Base-by-base conservation (phyloP, 2,888 invertebrate species). In the Xanthostigma xanthostigma region DNA sequence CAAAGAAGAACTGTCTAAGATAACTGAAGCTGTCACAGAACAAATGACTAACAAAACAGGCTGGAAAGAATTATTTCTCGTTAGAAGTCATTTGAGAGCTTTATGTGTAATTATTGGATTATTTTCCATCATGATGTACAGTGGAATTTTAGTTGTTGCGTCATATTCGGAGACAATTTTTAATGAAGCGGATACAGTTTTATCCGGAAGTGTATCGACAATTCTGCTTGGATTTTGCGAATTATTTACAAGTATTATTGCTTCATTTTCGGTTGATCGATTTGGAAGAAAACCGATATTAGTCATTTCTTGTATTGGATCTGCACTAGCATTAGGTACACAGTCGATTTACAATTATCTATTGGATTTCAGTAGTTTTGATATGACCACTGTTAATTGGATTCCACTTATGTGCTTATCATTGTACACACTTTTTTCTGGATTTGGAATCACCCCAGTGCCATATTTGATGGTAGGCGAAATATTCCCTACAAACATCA, bases 51-150 rank as follows among this genome's bases (percentile, higher is more conserved):
- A 74, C 56, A 64, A 61, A 57, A 72, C 71, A 13, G 64, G 69
- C 1, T 70, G 72, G 67, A 57, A 63, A 46, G 76, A 78, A 59
- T 60, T 79, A 36, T 58, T 78, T 44, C 68, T 69, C 11, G 72
- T 74, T 53, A 68, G 71, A 11, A 74, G 73, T 2, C 76, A 76
- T 57, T 71, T 75, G 54, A 74, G 74, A 64, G 82, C 81, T 1
- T 67, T 81, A 57, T 68, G 72, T 57, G 75, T 83, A 67, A 11
- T 42, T 8, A 13, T 64, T 33, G 66, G 64, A 1, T 55, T 66
- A 0, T 65, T 65, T 41, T 17, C 63, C 33, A 54, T 65, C 4
- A 57, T 65, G 0, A 65, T 66, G 45, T 64, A 64, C 51, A 62
- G 62, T 41, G 66, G 66, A 8, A 55, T 66, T 8, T 59, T 59